These are phyloP conservation scores for Chrysodeixis includens DNA, from an alignment of 2,888 invertebrate species.

Conservation along the genomic window DNA sequence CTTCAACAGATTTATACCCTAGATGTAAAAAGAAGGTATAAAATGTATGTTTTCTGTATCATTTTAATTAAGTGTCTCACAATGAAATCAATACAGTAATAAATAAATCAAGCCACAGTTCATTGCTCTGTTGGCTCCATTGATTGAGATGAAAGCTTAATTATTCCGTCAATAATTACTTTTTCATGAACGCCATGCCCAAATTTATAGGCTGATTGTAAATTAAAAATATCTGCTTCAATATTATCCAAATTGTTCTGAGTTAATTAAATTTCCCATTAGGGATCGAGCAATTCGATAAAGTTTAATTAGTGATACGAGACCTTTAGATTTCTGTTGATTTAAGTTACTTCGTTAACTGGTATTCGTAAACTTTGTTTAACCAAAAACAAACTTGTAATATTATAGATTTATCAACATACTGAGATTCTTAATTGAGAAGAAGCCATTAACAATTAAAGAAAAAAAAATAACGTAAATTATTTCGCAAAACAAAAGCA, in stretches of 20 bases:
- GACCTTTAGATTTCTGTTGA: conserved; percentile 17
- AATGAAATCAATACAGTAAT: background rate
- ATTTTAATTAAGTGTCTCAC: background rate
- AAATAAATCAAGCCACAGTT: background rate
- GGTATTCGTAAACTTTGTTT: conserved; percentile 19
- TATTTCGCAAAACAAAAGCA: background rate
- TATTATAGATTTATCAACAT: background rate
- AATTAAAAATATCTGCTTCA: background rate
- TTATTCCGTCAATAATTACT: background rate
- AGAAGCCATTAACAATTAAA: background rate
- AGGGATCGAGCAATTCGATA: conserved; percentile 15
- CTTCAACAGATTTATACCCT: too few relatives aligned
- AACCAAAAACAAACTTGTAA: conserved; percentile 12
- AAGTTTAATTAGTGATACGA: conserved; percentile 40
- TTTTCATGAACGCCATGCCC: background rate
- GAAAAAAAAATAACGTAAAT: too few relatives aligned
- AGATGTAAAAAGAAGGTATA: too few relatives aligned
- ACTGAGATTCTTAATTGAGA: background rate
- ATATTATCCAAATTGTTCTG: conserved; percentile 9
- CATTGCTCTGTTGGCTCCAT: background rate
- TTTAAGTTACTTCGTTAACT: conserved; percentile 12
- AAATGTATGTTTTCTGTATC: too few relatives aligned
- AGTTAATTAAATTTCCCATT: conserved; percentile 40
- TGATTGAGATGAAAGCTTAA: conserved; percentile 6
- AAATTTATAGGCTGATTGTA: background rate